Evolutionary conservation across 1,140 invertebrate species (phyloP).

Genomic region (Aphaenogaster floridana): DNA sequence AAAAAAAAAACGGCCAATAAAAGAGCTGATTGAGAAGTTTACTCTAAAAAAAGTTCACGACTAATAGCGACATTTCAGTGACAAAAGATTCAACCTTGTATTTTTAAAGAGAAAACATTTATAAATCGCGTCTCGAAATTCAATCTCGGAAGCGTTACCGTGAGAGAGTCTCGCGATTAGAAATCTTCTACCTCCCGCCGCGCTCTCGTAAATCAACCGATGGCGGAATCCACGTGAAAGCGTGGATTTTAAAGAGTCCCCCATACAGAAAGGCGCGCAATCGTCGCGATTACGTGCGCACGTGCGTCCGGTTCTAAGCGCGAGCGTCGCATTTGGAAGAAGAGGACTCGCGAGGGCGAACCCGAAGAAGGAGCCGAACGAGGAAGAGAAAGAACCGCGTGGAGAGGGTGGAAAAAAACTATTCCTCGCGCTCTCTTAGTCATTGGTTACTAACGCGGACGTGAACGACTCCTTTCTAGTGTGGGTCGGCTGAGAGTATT

Average conservation of each 20-base stretch:
- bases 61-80: background rate
- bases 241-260: background rate
- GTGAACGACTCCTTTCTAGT: slow-evolving; percentile 73
- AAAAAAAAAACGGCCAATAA: background rate
- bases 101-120: background rate
- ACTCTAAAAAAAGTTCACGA: background rate
- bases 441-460: slow-evolving; percentile 70
- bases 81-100: background rate
- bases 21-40: slow-evolving; percentile 39
- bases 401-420: slow-evolving; percentile 56
- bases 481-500: slow-evolving; percentile 75
- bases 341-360: background rate
- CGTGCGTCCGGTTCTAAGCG: background rate
- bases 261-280: slow-evolving; percentile 23
- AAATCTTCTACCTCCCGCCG: slow-evolving; percentile 14
- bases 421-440: slow-evolving; percentile 58
- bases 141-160: slow-evolving; percentile 6
- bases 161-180: slow-evolving; percentile 27
- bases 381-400: slow-evolving; percentile 43
- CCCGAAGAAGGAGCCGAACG: background rate
- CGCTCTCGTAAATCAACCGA: slow-evolving; percentile 44
- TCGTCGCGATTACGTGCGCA: slow-evolving; percentile 8
- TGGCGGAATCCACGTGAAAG: slow-evolving; percentile 31
- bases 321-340: slow-evolving; percentile 22
- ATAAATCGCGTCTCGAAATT: background rate